phyloP scores from a whole-genome alignment of 2,113 vertebrate genomes.

The Notarius lentiginosus region DNA sequence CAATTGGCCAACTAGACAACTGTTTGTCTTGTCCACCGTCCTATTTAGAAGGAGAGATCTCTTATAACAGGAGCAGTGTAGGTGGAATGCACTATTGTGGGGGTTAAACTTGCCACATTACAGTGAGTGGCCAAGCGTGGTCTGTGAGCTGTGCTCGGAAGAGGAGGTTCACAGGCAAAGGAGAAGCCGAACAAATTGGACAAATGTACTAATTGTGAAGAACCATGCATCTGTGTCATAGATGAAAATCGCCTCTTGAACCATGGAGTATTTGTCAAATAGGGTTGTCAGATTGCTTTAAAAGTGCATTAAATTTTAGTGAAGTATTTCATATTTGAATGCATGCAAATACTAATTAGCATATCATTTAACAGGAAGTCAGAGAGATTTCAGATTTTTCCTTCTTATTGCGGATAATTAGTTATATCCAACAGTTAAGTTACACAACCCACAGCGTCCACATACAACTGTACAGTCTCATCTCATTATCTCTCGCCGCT shows the following conservation, averaged over 20 bases:
- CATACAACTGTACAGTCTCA: too few species aligned
- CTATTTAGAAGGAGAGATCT: constrained; percentile 10
- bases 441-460: neutral
- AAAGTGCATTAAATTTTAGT: neutral
- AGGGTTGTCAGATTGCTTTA: neutral
- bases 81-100: constrained; percentile 32
- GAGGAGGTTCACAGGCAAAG: neutral
- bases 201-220: neutral
- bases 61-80: constrained; percentile 5
- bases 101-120: constrained; percentile 29
- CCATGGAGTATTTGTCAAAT: neutral
- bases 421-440: neutral
- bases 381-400: neutral
- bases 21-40: neutral
- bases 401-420: neutral
- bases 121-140: constrained; percentile 8
- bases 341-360: neutral
- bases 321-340: neutral
- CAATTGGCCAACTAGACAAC: constrained; percentile 3
- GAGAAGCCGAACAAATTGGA: constrained; percentile 18
- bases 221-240: neutral
- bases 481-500: too few species aligned
- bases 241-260: neutral
- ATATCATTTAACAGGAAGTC: neutral
- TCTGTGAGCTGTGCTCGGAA: constrained; percentile 33